Base-by-base conservation (phyloP, 2,797 vertebrate species). In the Lacerta bilineata region DNA sequence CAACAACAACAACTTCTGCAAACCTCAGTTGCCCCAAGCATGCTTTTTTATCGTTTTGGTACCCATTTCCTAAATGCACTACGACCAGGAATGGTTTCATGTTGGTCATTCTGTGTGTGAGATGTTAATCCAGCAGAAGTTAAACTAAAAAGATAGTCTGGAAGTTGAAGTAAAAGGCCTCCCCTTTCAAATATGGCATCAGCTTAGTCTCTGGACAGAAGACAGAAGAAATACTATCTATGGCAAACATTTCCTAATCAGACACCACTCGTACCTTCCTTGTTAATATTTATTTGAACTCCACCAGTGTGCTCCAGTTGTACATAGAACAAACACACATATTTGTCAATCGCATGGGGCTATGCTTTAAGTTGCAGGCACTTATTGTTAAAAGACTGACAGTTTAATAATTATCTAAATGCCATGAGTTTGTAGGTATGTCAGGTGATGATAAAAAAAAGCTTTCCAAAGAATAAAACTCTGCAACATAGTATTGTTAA, bases 321-420 rank as follows among this genome's bases (percentile, higher is more conserved):
- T 43, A 83, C 50, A 83, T 39, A 78, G 89, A 90, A 72, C 46
- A 64, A 90, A 79, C 50, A 87, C 25, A 83, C 64, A 61, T 72
- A 61, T 72, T 86, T 87, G 75, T 78, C 80, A 78, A 3, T 74
- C 80, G 50, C 71, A 25, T 8, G 27, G 89, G 66, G 46, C 25
- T 10, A 25, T 83, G 41, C 25, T 25, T 29, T 61, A 69, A 39
- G n/a, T 29, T 87, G 50, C 43, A 59, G 83, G 72, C 23, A 36
- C 80, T 90, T 15, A 79, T 64, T 87, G 80, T 90, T 87, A 72
- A 46, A 66, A 72, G 85, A 87, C 23, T 74, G 80, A 64, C 66
- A 83, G 64, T 79, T 72, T 87, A 90, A 90, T 90, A 74, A 36
- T 72, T 87, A 83, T 83, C 75, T 79, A 79, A 83, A 64, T 83